Evolutionary conservation across 2,113 vertebrate species (phyloP), one percentile per base, ranked within the genome.

Genomic region (Vulpes ferrilata): DNA sequence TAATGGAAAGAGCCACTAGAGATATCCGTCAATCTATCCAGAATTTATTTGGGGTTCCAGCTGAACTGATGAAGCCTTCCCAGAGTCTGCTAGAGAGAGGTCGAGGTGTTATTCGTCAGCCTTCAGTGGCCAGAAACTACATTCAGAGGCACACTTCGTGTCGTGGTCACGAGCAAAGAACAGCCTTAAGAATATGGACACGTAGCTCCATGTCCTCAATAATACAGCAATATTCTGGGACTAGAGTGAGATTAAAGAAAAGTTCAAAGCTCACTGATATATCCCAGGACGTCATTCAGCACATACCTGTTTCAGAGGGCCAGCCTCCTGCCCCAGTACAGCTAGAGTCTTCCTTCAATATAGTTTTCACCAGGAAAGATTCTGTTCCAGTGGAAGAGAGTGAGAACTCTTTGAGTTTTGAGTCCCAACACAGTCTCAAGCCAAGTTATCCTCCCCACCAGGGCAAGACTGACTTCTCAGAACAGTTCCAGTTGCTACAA

Each of bases 1-100:
- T 81, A 84, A 60, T 5, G 57, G 89, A 93, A 93, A 81, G 30
- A 74, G 22, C 35, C 57, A 67, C 93, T 80, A 11, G 38, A 80
- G 71, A 82, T 93, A 89, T 79, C 60, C 69, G 71, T 83, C 80
- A 84, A 12, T 92, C 55, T 84, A 65, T 96, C 87, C 90, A 97
- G 55, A 97, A 96, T 96, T 88, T 97, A 93, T 97, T 97, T 96
- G 96, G 97, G 74, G 51, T 97, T 94, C 96, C 97, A 90, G 92
- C 90, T 92, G 96, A 97, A 95, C 79, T 98, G 65, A 93, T 97
- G 83, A 73, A 92, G 95, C 84, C 89, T 96, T 96, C 97, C 57
- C 93, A 97, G 64, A 85, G 64, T 30, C 35, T 79, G 15, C 53
- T 85, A 93, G 23, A 96, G 65, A 97, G 76, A 32, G 74, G 74